phyloP scores from a whole-genome alignment of 1,140 invertebrate genomes.

The Metaphire vulgaris region DNA sequence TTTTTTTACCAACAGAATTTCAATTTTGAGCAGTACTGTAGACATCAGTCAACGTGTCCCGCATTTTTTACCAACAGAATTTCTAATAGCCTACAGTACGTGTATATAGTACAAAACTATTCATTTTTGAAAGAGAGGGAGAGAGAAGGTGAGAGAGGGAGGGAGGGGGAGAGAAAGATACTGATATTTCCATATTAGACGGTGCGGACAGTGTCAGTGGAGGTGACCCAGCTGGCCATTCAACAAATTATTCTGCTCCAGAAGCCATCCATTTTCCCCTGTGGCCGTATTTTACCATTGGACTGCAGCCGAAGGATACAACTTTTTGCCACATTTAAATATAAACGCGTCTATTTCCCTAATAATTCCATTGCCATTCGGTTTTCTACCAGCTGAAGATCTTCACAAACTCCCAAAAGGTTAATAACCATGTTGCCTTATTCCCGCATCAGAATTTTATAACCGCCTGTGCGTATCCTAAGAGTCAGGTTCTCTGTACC shows the following conservation, averaged over 20 bases:
- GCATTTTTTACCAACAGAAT: no score
- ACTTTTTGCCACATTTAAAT: not conserved
- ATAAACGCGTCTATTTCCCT: not conserved
- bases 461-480: not conserved
- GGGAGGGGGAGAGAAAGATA: no score
- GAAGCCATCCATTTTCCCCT: not conserved
- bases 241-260: not conserved
- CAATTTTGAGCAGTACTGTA: no score
- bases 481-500: not conserved
- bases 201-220: no score
- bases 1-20: no score
- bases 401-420: not conserved
- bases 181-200: no score
- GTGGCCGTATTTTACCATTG: not conserved
- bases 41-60: no score
- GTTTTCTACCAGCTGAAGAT: not conserved
- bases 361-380: not conserved
- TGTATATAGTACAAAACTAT: no score
- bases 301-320: not conserved
- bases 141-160: no score
- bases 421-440: not conserved
- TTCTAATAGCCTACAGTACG: no score
- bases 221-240: not conserved
- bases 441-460: not conserved
- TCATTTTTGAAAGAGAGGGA: no score